These are phyloP conservation scores for Imbricaverruca yamaguchii DNA, from an alignment of 2,888 invertebrate species.

Conservation along the genomic window DNA sequence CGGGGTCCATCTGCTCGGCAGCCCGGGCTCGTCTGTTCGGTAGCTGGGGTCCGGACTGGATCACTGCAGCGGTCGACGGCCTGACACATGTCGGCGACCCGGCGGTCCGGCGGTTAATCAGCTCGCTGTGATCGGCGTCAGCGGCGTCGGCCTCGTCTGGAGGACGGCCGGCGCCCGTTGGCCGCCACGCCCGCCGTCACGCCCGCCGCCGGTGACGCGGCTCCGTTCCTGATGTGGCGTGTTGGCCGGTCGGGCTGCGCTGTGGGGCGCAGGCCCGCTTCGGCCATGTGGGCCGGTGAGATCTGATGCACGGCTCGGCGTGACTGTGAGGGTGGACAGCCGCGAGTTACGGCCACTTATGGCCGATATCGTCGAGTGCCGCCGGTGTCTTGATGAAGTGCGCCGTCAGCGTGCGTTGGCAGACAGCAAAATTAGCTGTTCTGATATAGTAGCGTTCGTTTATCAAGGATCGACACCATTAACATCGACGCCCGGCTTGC, in stretches of 20 bases:
- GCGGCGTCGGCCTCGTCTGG: conserved; percentile 39
- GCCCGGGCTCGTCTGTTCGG: too few relatives aligned
- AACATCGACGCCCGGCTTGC: neutral
- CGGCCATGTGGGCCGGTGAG: too few relatives aligned
- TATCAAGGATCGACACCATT: neutral
- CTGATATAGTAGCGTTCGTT: neutral
- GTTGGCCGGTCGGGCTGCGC: neutral
- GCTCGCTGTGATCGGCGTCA: too few relatives aligned
- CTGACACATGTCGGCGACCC: too few relatives aligned
- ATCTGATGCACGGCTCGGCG: too few relatives aligned
- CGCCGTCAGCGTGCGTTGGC: neutral
- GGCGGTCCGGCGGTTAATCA: too few relatives aligned
- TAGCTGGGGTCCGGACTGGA: too few relatives aligned
- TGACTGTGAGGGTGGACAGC: too few relatives aligned
- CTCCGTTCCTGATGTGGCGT: neutral
- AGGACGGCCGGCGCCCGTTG: conserved; percentile 45
- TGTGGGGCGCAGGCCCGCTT: neutral
- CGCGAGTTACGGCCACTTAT: too few relatives aligned
- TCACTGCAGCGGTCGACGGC: too few relatives aligned
- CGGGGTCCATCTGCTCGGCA: too few relatives aligned
- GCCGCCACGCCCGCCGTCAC: neutral
- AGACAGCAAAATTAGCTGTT: neutral
- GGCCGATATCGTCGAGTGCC: neutral
- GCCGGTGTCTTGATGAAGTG: neutral
- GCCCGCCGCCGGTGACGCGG: neutral